phyloP scores from a whole-genome alignment of 1,140 invertebrate genomes.

The Bombus cullumanus region DNA sequence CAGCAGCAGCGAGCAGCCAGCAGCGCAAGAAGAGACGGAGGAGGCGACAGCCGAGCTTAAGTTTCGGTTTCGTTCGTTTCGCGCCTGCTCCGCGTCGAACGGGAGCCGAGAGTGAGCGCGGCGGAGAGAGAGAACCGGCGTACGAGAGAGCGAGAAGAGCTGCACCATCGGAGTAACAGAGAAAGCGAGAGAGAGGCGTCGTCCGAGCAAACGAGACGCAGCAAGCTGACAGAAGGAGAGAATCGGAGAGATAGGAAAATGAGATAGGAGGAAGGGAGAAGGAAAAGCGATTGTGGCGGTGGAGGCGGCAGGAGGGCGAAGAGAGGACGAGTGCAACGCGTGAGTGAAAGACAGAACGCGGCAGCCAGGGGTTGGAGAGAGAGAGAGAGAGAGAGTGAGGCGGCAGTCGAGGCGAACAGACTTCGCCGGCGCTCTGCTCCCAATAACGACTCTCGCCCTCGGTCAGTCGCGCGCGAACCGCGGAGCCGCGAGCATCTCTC shows the following conservation, averaged over 20 bases:
- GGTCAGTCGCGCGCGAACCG: constrained; percentile 78
- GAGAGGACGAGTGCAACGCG: neutral
- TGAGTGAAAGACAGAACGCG: neutral
- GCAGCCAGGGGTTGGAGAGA: neutral
- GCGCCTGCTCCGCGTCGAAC: constrained; percentile 65
- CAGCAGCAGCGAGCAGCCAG: neutral
- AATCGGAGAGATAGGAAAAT: constrained; percentile 20
- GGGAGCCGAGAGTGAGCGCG: constrained; percentile 62
- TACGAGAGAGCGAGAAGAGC: constrained; percentile 4
- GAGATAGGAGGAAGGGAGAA: constrained; percentile 24
- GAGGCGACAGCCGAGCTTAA: constrained; percentile 60
- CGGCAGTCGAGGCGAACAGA: constrained; percentile 36
- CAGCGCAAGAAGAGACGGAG: constrained; percentile 32
- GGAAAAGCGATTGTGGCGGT: neutral
- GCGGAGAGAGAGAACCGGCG: constrained; percentile 1
- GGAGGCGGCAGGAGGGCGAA: neutral
- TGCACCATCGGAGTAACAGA: neutral
- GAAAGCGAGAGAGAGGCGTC: neutral
- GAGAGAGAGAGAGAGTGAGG: constrained; percentile 33
- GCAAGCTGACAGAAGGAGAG: neutral
- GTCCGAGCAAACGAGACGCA: neutral
- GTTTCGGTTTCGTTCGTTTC: constrained; percentile 75
- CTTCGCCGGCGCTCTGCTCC: constrained; percentile 64
- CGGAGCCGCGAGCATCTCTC: constrained; percentile 72
- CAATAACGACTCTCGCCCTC: constrained; percentile 72